phyloP scores from a whole-genome alignment of 2,888 invertebrate genomes.

The Pseudococcus longispinus region DNA sequence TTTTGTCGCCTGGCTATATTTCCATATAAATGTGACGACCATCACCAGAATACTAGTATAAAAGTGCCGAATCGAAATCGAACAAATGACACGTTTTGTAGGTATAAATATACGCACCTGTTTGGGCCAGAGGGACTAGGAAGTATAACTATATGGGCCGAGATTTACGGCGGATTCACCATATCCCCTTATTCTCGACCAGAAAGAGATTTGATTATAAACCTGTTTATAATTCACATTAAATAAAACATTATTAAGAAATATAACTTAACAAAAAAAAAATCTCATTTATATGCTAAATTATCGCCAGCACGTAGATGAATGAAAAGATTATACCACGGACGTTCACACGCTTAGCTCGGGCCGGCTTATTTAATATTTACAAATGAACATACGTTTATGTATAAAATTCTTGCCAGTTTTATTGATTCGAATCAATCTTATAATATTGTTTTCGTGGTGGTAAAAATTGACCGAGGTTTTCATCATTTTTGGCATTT shows the following conservation, averaged over 20 bases:
- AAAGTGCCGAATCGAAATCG: not conserved
- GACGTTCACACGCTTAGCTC: slow-evolving; percentile 33
- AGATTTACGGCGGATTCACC: not conserved
- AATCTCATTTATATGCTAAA: slow-evolving; percentile 46
- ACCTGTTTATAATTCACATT: slow-evolving; percentile 43
- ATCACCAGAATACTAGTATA: not conserved
- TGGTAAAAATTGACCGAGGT: no score
- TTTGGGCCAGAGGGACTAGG: not conserved
- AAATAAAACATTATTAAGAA: slow-evolving; percentile 42
- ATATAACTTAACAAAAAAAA: slow-evolving; percentile 44
- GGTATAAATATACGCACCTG: not conserved
- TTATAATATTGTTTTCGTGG: not conserved
- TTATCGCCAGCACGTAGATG: slow-evolving; percentile 28
- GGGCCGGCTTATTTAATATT: slow-evolving; percentile 27
- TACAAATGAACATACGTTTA: not conserved
- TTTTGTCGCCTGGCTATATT: not conserved
- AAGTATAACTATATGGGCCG: not conserved
- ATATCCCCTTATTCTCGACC: slow-evolving; percentile 5
- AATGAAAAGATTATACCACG: slow-evolving; percentile 37
- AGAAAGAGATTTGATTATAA: slow-evolving; percentile 31
- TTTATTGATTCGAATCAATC: slow-evolving; percentile 44
- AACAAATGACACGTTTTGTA: slow-evolving; percentile 13
- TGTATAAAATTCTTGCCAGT: not conserved
- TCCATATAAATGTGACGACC: not conserved
- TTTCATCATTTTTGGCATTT: not conserved